Conservation (phyloP, 2,797 vertebrate genomes). For the Hyperoplus lanceolatus region DNA sequence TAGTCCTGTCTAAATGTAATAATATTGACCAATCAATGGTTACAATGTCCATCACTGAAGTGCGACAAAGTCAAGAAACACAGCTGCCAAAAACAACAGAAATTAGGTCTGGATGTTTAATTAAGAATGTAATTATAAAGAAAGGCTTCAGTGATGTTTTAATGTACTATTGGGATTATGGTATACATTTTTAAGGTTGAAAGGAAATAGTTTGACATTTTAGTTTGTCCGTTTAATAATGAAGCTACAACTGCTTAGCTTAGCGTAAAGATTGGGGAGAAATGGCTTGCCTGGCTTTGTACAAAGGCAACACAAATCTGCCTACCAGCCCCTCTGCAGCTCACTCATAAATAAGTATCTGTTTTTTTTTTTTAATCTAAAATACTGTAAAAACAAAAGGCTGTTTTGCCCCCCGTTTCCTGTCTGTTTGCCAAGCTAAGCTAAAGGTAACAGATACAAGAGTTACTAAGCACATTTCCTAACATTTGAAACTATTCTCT, state of each 20-base stretch:
- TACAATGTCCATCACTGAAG: slow-evolving; percentile 33
- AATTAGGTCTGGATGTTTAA: slow-evolving; percentile 12
- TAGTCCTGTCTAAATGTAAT: slow-evolving; percentile 56
- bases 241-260: slow-evolving; percentile 9
- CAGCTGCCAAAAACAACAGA: slow-evolving; percentile 59
- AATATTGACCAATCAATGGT: slow-evolving; percentile 31
- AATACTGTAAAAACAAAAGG: not conserved
- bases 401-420: not conserved
- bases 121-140: slow-evolving; percentile 23
- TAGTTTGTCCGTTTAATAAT: slow-evolving; percentile 20
- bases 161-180: slow-evolving; percentile 19
- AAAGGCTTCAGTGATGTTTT: slow-evolving; percentile 22
- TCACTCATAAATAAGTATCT: slow-evolving; percentile 9
- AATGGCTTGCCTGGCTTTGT: not conserved
- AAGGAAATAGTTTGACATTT: slow-evolving; percentile 8
- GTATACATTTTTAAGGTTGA: not conserved
- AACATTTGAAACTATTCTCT: not conserved
- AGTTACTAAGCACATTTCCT: slow-evolving; percentile 6
- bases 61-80: slow-evolving; percentile 38
- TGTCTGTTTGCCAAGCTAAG: slow-evolving; percentile 14
- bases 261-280: slow-evolving; percentile 10
- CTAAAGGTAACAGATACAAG: not conserved
- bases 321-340: slow-evolving; percentile 10
- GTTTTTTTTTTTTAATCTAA: not conserved
- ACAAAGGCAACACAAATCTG: not conserved